These are phyloP conservation scores for Drosophila acutilabella DNA, from an alignment of 2,888 invertebrate genomes.

Conservation along the genomic window DNA sequence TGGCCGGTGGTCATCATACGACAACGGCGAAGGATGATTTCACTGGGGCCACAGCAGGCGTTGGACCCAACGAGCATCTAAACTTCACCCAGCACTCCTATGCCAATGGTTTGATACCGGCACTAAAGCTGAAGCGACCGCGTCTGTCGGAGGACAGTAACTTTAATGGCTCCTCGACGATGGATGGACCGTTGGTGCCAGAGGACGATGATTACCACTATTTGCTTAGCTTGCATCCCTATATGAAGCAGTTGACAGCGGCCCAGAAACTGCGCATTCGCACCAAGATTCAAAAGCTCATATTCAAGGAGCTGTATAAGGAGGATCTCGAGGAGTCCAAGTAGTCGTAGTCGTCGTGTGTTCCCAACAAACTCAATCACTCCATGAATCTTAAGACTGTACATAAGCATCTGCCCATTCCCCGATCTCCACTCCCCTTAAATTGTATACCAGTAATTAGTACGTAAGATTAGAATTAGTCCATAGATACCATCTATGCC, in stretches of 20 bases:
- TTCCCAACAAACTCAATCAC: slow-evolving; percentile 1
- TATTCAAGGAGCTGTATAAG: slow-evolving; percentile 85
- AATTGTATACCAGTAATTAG: slow-evolving; percentile 15
- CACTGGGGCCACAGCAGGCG: slow-evolving; percentile 28
- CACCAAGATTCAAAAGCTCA: slow-evolving; percentile 85
- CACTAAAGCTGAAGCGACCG: slow-evolving; percentile 82
- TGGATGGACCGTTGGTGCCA: slow-evolving; percentile 82
- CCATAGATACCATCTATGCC: slow-evolving; percentile 58
- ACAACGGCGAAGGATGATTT: slow-evolving; percentile 77
- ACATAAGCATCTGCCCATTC: slow-evolving; percentile 50
- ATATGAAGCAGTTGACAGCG: slow-evolving; percentile 84
- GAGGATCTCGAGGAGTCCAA: slow-evolving; percentile 84
- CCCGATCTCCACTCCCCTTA: slow-evolving; percentile 1
- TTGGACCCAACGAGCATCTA: slow-evolving; percentile 65
- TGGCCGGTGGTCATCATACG: slow-evolving; percentile 59
- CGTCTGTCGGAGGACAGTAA: slow-evolving; percentile 83
- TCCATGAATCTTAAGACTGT: slow-evolving; percentile 66
- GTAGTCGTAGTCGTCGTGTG: slow-evolving; percentile 51
- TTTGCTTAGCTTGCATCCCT: slow-evolving; percentile 84
- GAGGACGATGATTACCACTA: slow-evolving; percentile 85
- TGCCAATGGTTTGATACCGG: slow-evolving; percentile 82
- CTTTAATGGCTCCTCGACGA: slow-evolving; percentile 84
- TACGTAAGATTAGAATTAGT: slow-evolving; percentile 56
- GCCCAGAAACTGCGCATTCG: slow-evolving; percentile 84
- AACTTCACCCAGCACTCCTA: slow-evolving; percentile 82